A percentile compares a stretch with the other conserved stretches of the same genome.
Conservation (phyloP, 2,888 invertebrate species). For the Heterodera filipjevi region DNA sequence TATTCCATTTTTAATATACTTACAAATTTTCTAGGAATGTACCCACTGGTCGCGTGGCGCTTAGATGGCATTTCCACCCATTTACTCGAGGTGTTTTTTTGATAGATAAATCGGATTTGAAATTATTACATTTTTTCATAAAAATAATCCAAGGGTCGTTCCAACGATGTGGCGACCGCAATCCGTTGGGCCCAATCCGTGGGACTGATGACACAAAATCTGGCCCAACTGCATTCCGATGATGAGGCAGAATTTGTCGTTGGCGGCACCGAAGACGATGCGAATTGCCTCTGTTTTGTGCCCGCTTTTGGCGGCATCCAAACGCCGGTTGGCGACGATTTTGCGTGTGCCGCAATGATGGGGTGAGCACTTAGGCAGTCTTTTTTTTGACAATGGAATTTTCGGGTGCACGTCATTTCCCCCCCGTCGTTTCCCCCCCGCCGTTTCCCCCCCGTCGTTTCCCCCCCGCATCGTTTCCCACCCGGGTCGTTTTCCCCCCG, state of each 20-base stretch:
- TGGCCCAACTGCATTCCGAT: background rate
- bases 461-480: too few species aligned
- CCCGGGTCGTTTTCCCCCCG: too few species aligned
- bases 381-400: too few species aligned
- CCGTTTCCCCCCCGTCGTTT: too few species aligned
- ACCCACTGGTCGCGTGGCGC: constrained; percentile 89
- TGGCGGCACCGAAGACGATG: constrained; percentile 33
- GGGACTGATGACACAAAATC: constrained; percentile 45
- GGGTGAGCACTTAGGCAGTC: constrained; percentile 70
- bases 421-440: too few species aligned
- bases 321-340: constrained; percentile 86
- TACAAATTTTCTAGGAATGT: constrained; percentile 74
- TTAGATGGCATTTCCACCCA: constrained; percentile 70
- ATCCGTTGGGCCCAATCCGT: constrained; percentile 77
- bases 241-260: background rate
- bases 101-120: too few species aligned
- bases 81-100: constrained; percentile 31
- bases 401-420: too few species aligned
- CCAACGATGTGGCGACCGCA: constrained; percentile 84
- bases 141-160: constrained; percentile 73
- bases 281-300: constrained; percentile 73
- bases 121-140: constrained; percentile 67
- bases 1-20: too few species aligned
- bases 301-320: constrained; percentile 84
- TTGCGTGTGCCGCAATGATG: constrained; percentile 82